Evolutionary conservation across 2,888 invertebrate genomes (phyloP).

Genomic region (Rutpela maculata): DNA sequence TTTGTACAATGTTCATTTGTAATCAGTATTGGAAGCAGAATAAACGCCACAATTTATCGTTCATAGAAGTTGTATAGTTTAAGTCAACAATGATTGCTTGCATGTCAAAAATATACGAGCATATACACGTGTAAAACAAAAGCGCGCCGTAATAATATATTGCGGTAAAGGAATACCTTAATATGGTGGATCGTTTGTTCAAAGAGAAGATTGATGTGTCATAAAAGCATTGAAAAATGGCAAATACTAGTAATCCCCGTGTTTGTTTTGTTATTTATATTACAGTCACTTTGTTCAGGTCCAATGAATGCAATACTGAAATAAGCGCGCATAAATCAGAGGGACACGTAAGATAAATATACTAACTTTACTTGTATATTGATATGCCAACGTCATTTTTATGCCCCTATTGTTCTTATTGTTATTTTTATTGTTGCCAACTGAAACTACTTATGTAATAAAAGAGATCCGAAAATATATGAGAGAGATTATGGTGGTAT

Average conservation of each 20-base stretch:
- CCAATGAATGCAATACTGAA: conserved; percentile 42
- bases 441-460: neutral
- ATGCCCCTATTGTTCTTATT: conserved; percentile 36
- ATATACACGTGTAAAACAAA: conserved; percentile 37
- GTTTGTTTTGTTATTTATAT: conserved; percentile 43
- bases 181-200: conserved; percentile 35
- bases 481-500: neutral
- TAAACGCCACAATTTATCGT: neutral
- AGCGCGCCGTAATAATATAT: conserved; percentile 29
- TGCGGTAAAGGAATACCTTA: conserved; percentile 37
- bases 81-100: conserved; percentile 21
- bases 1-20: too few species aligned
- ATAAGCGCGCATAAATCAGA: conserved; percentile 41
- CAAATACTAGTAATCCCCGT: conserved; percentile 41
- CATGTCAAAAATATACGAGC: conserved; percentile 38
- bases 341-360: conserved; percentile 40
- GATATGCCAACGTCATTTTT: conserved; percentile 35
- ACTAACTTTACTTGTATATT: conserved; percentile 34
- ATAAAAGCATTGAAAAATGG: conserved; percentile 43
- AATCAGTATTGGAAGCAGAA: neutral
- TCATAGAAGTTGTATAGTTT: conserved; percentile 18
- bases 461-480: neutral
- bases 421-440: conserved; percentile 35
- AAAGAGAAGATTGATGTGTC: conserved; percentile 39
- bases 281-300: conserved; percentile 39